A percentile compares a stretch with the other conserved stretches of the same genome.
These are phyloP conservation scores for Rotaria sp. DNA, from an alignment of 2,888 invertebrate genomes.

Conservation along the genomic window DNA sequence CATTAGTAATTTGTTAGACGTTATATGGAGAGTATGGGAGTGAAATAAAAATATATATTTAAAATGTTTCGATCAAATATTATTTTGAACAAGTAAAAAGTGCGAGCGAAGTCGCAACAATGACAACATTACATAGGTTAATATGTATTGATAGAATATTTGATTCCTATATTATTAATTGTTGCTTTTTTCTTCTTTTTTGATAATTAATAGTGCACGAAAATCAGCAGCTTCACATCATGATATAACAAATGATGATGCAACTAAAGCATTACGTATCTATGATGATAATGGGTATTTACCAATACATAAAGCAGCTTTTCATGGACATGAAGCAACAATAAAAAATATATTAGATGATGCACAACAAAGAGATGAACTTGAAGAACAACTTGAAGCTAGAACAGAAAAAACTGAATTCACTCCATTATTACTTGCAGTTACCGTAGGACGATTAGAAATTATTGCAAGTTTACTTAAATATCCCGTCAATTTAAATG, in stretches of 20 bases:
- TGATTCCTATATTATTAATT: neutral
- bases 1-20: neutral
- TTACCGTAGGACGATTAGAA: neutral
- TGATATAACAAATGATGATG: neutral
- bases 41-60: neutral
- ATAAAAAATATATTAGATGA: constrained; percentile 1
- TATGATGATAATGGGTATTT: neutral
- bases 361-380: neutral
- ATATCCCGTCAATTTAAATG: neutral
- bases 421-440: neutral
- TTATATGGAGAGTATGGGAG: neutral
- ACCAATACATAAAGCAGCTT: constrained; percentile 2
- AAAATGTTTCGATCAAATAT: neutral
- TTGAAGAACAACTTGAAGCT: neutral
- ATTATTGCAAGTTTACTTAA: neutral
- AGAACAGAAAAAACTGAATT: neutral
- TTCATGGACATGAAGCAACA: neutral
- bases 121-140: neutral
- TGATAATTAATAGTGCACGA: neutral
- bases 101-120: neutral
- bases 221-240: neutral
- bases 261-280: neutral
- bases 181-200: no score
- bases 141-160: neutral
- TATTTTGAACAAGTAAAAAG: neutral